phyloP scores from a whole-genome alignment of 1,140 invertebrate species.

The Dinothrombium tinctorium region DNA sequence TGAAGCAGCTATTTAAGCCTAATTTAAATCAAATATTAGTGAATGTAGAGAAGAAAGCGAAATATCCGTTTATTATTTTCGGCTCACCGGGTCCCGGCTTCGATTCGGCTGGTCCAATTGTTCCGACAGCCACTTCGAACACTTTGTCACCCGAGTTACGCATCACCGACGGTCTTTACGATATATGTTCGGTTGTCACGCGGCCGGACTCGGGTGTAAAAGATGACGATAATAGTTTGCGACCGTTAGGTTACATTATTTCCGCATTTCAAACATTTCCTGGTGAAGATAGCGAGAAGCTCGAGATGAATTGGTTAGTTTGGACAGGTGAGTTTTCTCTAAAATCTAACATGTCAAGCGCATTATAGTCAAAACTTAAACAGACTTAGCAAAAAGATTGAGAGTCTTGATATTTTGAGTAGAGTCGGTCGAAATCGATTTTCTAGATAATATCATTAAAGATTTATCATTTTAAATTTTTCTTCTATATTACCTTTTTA shows the following conservation, averaged over 20 bases:
- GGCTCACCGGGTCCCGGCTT: slow-evolving; percentile 2
- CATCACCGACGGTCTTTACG: slow-evolving; percentile 10
- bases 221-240: background rate
- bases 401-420: too few relatives aligned
- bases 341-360: too few relatives aligned
- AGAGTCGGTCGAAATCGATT: too few relatives aligned
- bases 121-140: slow-evolving; percentile 1
- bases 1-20: slow-evolving; percentile 9
- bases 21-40: slow-evolving; percentile 8
- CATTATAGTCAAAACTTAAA: too few relatives aligned
- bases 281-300: slow-evolving; percentile 64
- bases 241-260: slow-evolving; percentile 59
- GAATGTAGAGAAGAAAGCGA: slow-evolving; percentile 11
- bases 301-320: slow-evolving; percentile 75
- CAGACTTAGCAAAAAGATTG: too few relatives aligned
- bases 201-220: slow-evolving; percentile 5
- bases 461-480: too few relatives aligned
- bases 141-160: slow-evolving; percentile 9
- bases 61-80: slow-evolving; percentile 12
- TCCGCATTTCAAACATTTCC: slow-evolving; percentile 82
- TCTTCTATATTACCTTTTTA: too few relatives aligned
- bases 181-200: slow-evolving; percentile 3
- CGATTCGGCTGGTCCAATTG: background rate
- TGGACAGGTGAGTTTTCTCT: slow-evolving; percentile 56
- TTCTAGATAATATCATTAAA: too few relatives aligned